Conservation (phyloP, 2,888 invertebrate genomes). For the Ligdia adustata region DNA sequence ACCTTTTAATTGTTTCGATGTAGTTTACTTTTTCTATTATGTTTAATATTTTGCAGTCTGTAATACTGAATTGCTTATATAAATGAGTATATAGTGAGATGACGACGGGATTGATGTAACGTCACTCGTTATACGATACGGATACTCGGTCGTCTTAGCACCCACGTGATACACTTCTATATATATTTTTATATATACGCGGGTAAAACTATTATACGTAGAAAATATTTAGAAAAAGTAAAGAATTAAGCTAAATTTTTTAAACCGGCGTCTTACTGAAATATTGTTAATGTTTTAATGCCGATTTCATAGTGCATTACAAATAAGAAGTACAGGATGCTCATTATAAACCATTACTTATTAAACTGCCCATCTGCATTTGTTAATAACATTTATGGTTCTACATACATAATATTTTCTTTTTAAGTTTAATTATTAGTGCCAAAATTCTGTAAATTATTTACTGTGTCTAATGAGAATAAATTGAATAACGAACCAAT, state of each 20-base stretch:
- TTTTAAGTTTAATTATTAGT: slow-evolving; percentile 26
- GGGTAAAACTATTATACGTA: slow-evolving; percentile 44
- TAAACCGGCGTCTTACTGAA: slow-evolving; percentile 31
- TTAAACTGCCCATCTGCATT: slow-evolving; percentile 57
- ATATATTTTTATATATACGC: slow-evolving; percentile 51
- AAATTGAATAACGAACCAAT: slow-evolving; percentile 19
- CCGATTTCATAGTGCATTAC: slow-evolving; percentile 43
- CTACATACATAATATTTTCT: slow-evolving; percentile 18
- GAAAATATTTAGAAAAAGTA: slow-evolving; percentile 34
- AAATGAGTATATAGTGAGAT: slow-evolving; percentile 27
- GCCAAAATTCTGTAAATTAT: slow-evolving; percentile 37
- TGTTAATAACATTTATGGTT: slow-evolving; percentile 14
- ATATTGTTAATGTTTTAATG: slow-evolving; percentile 33
- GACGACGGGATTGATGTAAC: slow-evolving; percentile 28
- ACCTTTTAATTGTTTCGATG: slow-evolving; percentile 41
- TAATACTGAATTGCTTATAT: slow-evolving; percentile 32
- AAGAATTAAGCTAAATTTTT: slow-evolving; percentile 40
- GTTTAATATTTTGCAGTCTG: slow-evolving; percentile 32
- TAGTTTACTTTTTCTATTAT: slow-evolving; percentile 29
- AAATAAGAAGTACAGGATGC: slow-evolving; percentile 68
- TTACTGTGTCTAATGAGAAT: slow-evolving; percentile 23
- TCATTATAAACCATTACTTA: slow-evolving; percentile 65
- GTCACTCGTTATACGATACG: slow-evolving; percentile 36
- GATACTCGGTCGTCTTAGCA: slow-evolving; percentile 57
- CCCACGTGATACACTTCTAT: slow-evolving; percentile 53